Evolutionary conservation across 2,797 vertebrate species (phyloP), one percentile per base, ranked within the genome.

Genomic region (Crenuchus spilurus): DNA sequence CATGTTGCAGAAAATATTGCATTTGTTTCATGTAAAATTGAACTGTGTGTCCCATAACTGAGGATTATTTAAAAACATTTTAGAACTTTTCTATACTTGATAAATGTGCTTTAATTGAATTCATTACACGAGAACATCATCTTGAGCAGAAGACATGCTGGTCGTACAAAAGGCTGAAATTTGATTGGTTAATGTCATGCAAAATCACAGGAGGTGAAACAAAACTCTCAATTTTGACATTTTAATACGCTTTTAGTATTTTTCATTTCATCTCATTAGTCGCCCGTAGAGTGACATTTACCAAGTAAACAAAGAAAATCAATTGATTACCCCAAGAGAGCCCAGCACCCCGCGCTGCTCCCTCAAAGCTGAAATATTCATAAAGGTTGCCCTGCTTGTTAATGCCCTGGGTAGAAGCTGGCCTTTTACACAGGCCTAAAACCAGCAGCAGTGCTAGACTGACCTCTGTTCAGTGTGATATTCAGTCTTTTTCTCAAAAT

Each of bases 301-400:
- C 44, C 31, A 5, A 13, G 55, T 35, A 71, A 71, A 61, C 57
- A 71, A 71, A 55, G 58, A 4, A 62, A 75, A 79, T 76, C 77
- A 77, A 77, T 79, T 31, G 26, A 69, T 72, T 71, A 74, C 63
- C 70, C 72, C 55, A 60, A 74, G 74, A 70, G 73, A 74, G 55
- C 37, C 41, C 39, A 46, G 22, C 13, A 8, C 42, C 64, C 58
- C 63, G 31, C 6, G 28, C 48, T 26, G 30, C 26, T 8, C 1
- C 4, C 60, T 42, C 9, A 33, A 18, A 11, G 22, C 11, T 82
- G 55, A 79, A 82, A 79, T 71, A 82, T 82, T 79, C 74, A 82
- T 79, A 74, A 74, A 20, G 18, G 9, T 63, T 28, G 55, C 39
- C 33, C 46, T 44, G 33, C 49, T 73, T 54, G 58, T 61, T 48